These are phyloP conservation scores for Mythimna ferrago DNA, from an alignment of 2,888 invertebrate genomes.

Conservation along the genomic window DNA sequence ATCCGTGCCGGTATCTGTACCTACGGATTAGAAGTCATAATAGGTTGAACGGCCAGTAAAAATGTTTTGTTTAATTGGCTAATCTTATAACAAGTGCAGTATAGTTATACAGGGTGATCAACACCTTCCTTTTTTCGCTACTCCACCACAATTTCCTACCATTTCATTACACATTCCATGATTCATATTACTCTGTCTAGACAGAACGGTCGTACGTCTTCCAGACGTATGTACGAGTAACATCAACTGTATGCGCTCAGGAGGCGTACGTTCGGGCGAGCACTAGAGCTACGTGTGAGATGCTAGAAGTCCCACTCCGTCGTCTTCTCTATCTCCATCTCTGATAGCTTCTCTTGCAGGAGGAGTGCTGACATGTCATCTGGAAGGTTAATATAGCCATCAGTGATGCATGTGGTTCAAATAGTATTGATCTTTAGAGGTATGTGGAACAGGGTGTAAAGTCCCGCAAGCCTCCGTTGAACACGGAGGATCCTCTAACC, in stretches of 20 bases:
- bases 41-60: no score
- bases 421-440: no score
- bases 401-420: neutral
- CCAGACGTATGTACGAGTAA: neutral
- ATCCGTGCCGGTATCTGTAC: no score
- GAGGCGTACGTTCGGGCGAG: conserved; percentile 31
- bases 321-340: conserved; percentile 91
- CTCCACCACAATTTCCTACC: neutral
- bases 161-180: neutral
- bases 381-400: conserved; percentile 72
- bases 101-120: neutral
- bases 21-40: no score
- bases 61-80: no score
- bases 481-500: no score
- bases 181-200: neutral
- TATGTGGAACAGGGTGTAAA: no score
- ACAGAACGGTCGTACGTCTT: neutral
- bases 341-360: conserved; percentile 90
- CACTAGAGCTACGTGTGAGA: neutral
- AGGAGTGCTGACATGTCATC: conserved; percentile 92
- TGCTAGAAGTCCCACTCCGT: conserved; percentile 93
- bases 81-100: no score
- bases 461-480: no score
- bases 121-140: neutral
- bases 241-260: conserved; percentile 17